Conservation (phyloP, 2,113 vertebrate species). For the Columba janthina region DNA sequence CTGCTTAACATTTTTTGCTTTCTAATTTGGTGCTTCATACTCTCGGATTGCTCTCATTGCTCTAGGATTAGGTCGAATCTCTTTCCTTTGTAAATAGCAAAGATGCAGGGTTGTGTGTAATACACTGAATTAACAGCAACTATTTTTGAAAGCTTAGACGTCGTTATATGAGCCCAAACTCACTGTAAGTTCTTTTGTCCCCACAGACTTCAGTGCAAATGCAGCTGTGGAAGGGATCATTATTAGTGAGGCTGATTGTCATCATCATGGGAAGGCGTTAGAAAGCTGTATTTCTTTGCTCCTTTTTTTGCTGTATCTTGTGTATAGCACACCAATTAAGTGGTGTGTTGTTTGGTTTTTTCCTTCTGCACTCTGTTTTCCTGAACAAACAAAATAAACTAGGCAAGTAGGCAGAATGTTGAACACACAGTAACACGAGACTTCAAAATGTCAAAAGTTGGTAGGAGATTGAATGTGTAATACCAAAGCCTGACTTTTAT, state of each 20-base stretch:
- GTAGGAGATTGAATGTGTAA: background rate
- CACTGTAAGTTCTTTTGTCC: background rate
- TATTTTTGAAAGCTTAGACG: background rate
- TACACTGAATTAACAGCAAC: accelerated
- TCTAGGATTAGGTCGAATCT: background rate
- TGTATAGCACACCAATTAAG: background rate
- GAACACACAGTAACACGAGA: background rate
- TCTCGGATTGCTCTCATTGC: background rate
- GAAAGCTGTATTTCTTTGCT: background rate
- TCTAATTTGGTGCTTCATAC: background rate
- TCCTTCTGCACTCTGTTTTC: background rate
- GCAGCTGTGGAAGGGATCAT: background rate
- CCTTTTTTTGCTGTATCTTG: background rate
- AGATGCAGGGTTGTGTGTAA: background rate
- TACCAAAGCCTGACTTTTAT: background rate
- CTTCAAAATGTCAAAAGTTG: background rate
- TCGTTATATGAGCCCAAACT: background rate
- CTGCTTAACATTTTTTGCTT: background rate
- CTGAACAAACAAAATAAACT: background rate
- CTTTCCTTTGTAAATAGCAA: background rate
- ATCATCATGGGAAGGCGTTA: accelerated
- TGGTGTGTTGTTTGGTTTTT: background rate
- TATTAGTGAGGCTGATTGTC: background rate
- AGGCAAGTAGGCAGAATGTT: background rate
- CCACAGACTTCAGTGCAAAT: background rate